Evolutionary conservation across 2,797 vertebrate species (phyloP).

Genomic region (Sebastes nivosus): DNA sequence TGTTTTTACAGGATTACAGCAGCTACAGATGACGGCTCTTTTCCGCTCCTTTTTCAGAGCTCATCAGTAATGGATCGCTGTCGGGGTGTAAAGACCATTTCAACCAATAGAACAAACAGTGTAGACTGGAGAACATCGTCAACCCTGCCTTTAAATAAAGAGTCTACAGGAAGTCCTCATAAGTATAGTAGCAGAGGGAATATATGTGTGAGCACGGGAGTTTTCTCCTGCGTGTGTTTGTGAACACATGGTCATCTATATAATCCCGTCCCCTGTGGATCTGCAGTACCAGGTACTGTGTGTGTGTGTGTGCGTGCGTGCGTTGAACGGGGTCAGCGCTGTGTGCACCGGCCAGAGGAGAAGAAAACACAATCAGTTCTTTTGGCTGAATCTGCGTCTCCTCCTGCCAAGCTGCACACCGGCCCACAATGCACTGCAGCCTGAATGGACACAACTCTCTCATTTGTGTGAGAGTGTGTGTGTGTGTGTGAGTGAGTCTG

Average conservation of each 20-base stretch:
- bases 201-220: neutral
- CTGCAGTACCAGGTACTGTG: constrained; percentile 11
- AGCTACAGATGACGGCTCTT: too few species aligned
- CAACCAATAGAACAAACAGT: too few species aligned
- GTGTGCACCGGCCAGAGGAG: constrained; percentile 12
- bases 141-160: too few species aligned
- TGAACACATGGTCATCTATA: neutral
- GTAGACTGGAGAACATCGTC: too few species aligned
- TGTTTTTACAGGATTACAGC: too few species aligned
- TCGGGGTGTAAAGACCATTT: too few species aligned
- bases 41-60: too few species aligned
- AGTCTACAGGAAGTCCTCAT: neutral
- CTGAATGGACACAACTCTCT: constrained; percentile 52
- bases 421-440: constrained; percentile 64
- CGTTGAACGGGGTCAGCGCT: constrained; percentile 32
- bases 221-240: neutral
- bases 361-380: constrained; percentile 60
- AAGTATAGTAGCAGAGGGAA: neutral
- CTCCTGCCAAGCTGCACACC: constrained; percentile 51
- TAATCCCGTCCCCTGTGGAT: constrained; percentile 11
- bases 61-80: too few species aligned
- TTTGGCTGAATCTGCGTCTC: constrained; percentile 52
- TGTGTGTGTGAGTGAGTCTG: neutral
- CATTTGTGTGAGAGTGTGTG: neutral
- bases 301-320: constrained; percentile 18